phyloP scores from a whole-genome alignment of 2,888 invertebrate species.

The Tetragonisca angustula region DNA sequence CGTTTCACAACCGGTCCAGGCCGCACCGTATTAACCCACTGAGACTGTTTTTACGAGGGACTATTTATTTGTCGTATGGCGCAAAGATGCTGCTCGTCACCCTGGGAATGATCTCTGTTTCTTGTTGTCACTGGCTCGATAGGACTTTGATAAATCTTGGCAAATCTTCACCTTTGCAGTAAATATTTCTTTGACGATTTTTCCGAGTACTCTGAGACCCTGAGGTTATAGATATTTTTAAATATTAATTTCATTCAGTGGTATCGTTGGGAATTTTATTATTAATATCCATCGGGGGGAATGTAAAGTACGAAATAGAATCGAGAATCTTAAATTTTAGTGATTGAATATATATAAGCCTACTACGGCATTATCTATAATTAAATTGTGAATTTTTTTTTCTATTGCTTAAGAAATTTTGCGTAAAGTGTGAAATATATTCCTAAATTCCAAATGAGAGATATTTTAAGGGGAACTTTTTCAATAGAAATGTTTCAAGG shows the following conservation, averaged over 20 bases:
- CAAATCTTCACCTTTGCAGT: too few relatives aligned
- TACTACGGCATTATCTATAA: too few relatives aligned
- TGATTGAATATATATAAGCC: too few relatives aligned
- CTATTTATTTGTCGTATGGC: slow-evolving; percentile 46
- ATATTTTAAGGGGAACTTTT: neutral
- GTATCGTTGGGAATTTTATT: too few relatives aligned
- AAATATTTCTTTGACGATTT: neutral
- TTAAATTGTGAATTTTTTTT: too few relatives aligned
- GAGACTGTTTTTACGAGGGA: slow-evolving; percentile 47
- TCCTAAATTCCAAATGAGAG: neutral
- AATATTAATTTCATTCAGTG: too few relatives aligned
- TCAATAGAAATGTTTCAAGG: neutral
- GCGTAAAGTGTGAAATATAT: neutral
- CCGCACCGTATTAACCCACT: slow-evolving; percentile 57
- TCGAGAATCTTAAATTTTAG: too few relatives aligned
- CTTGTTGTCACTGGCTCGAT: neutral
- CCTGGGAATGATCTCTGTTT: slow-evolving; percentile 27
- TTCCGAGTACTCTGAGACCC: neutral
- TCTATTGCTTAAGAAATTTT: neutral
- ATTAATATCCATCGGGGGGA: too few relatives aligned
- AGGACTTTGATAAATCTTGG: neutral
- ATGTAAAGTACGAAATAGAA: too few relatives aligned
- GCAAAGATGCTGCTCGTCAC: slow-evolving; percentile 28
- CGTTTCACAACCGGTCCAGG: slow-evolving; percentile 63
- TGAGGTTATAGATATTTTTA: too few relatives aligned